A percentile compares a stretch with the other conserved stretches of the same genome.
Conservation (phyloP, 2,888 invertebrate species). For the Cenopis cana region DNA sequence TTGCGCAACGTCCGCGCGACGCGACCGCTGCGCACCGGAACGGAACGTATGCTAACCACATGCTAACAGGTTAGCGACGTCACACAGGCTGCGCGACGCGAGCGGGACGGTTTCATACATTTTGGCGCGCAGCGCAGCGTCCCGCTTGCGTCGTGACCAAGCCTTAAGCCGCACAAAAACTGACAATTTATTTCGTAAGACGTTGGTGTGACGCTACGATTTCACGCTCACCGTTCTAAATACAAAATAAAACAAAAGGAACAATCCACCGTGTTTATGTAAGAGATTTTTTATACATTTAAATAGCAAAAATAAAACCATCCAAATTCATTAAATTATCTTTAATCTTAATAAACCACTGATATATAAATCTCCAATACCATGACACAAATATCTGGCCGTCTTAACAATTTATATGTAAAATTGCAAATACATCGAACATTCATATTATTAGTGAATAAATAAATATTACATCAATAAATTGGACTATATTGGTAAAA, state of each 20-base stretch:
- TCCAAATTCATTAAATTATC: neutral
- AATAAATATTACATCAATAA: constrained; percentile 3
- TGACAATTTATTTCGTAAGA: too few relatives aligned
- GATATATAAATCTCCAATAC: constrained; percentile 19
- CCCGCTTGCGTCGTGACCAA: too few relatives aligned
- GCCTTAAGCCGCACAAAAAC: too few relatives aligned
- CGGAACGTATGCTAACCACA: too few relatives aligned
- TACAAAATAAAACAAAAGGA: neutral
- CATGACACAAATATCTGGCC: neutral
- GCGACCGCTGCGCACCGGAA: too few relatives aligned
- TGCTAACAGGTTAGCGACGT: too few relatives aligned
- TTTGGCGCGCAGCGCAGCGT: too few relatives aligned
- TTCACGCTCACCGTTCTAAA: neutral
- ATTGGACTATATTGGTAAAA: constrained; percentile 12
- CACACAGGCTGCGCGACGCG: too few relatives aligned
- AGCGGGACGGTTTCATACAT: too few relatives aligned
- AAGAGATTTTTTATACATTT: neutral
- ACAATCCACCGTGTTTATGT: neutral
- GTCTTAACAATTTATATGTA: neutral
- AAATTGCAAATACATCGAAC: constrained; percentile 7
- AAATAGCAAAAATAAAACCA: neutral
- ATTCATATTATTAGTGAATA: constrained; percentile 10
- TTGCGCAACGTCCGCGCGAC: too few relatives aligned
- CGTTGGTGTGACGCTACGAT: too few relatives aligned
- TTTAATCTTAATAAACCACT: constrained; percentile 25